Base-by-base conservation (phyloP, 2,113 vertebrate species). In the Malurus melanocephalus region DNA sequence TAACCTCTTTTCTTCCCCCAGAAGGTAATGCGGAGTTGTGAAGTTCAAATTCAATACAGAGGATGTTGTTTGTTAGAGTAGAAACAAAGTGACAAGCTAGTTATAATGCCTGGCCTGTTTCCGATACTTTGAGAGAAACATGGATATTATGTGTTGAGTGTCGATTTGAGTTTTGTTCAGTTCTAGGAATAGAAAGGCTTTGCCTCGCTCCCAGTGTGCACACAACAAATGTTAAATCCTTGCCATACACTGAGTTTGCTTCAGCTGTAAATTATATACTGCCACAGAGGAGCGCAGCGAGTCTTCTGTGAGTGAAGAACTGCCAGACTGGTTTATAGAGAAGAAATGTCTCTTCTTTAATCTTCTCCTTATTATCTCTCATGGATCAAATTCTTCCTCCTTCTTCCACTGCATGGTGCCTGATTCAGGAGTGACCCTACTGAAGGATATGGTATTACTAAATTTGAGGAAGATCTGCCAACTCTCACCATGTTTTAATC, bases 1-100 rank as follows among this genome's bases (percentile, higher is more conserved):
- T 94, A 91, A 73, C 56, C 53, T 87, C 49, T 88, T 94, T 80
- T 88, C 74, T 74, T 88, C 32, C 46, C 52, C n/a, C 32, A 68
- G 87, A 96, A 96, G 64, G 93, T 95, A 95, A 91, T 2, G n/a
- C 60, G n/a, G 83, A 83, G 55, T 80, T 48, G 73, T 67, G 72
- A 92, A 92, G 80, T 90, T 92, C 93, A 80, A 91, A 42, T 62
- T 43, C 77, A 88, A 72, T 35, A 57, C 68, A 86, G 87, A 89
- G 57, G 55, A 93, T 76, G 77, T 75, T 94, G 80, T 89, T 95
- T 81, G 91, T 73, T 91, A 68, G 66, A 83, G 59, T 75, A 69
- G 68, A 93, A 96, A 93, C 72, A 80, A 80, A 94, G 75, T 82
- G 61, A 93, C 74, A 90, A 64, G 65, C 55, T n/a, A 79, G 51